Evolutionary conservation across 2,888 invertebrate genomes (phyloP).

Genomic region (Habrosyne pyritoides): DNA sequence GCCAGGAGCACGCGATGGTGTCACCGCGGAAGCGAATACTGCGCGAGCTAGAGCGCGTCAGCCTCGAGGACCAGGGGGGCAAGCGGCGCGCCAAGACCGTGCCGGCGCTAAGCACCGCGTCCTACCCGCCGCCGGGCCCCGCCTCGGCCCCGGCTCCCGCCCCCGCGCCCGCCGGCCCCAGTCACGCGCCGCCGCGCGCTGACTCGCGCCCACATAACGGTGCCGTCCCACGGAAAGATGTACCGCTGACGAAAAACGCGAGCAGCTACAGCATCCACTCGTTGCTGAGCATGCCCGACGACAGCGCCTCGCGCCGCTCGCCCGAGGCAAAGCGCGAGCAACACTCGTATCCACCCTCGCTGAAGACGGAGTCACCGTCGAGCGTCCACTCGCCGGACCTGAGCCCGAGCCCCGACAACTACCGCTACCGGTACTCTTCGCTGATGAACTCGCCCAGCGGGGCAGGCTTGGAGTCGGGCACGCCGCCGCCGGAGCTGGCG

Average conservation of each 20-base stretch:
- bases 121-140: conserved; percentile 50
- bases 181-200: conserved; percentile 42
- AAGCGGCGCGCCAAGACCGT: conserved; percentile 84
- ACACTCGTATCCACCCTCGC: conserved; percentile 62
- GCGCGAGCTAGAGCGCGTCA: conserved; percentile 91
- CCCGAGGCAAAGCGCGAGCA: conserved; percentile 70
- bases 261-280: conserved; percentile 94
- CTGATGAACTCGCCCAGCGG: conserved; percentile 61
- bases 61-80: conserved; percentile 86
- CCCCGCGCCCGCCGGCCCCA: conserved; percentile 43
- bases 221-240: conserved; percentile 53
- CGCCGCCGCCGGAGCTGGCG: conserved; percentile 63
- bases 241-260: conserved; percentile 72
- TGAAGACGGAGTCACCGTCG: conserved; percentile 70
- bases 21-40: conserved; percentile 93
- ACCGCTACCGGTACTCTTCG: conserved; percentile 67
- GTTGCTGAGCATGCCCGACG: conserved; percentile 87
- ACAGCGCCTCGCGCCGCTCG: conserved; percentile 63
- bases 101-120: conserved; percentile 69
- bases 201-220: conserved; percentile 52
- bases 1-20: conserved; percentile 85
- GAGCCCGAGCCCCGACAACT: conserved; percentile 72
- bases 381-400: conserved; percentile 71
- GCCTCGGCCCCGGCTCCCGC: conserved; percentile 38
- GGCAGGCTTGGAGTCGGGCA: conserved; percentile 57